These are phyloP conservation scores for human DNA, from an alignment of 2,113 vertebrate species.

Conservation along the genomic window DNA sequence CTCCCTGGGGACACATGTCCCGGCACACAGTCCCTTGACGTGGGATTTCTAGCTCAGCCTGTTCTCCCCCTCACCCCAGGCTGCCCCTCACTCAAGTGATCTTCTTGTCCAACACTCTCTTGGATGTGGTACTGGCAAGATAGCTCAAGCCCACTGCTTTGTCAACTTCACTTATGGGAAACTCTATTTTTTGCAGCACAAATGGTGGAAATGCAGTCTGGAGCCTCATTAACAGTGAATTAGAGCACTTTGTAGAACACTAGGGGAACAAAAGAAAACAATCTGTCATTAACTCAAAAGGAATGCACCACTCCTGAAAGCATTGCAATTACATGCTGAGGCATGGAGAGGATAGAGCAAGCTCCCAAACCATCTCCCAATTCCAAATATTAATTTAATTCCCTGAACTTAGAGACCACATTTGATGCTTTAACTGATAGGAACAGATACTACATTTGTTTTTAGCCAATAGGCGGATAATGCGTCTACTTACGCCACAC, in stretches of 20 bases:
- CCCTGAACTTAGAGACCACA: not conserved
- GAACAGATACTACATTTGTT: not conserved
- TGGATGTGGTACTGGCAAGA: not conserved
- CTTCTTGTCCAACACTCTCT: not conserved
- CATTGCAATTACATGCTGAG: not conserved
- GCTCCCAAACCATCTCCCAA: not conserved
- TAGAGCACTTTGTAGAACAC: constrained; percentile 25
- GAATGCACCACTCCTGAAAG: not conserved
- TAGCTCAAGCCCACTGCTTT: not conserved
- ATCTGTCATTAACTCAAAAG: constrained; percentile 9
- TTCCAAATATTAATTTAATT: not conserved
- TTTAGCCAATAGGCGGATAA: not conserved
- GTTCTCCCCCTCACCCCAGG: not conserved
- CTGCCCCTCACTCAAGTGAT: not conserved
- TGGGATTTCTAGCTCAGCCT: not conserved
- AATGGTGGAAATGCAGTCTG: constrained; percentile 34
- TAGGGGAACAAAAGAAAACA: constrained; percentile 23
- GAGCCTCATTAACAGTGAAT: constrained; percentile 41
- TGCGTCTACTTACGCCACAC: not conserved
- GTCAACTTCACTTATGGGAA: not conserved
- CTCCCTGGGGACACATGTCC: not conserved
- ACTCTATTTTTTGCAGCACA: not conserved
- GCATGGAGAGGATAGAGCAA: not conserved
- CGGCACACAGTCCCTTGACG: too few relatives aligned
- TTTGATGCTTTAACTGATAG: not conserved